Base-by-base conservation (phyloP, 2,797 vertebrate genomes). In the Xenopus petersii region DNA sequence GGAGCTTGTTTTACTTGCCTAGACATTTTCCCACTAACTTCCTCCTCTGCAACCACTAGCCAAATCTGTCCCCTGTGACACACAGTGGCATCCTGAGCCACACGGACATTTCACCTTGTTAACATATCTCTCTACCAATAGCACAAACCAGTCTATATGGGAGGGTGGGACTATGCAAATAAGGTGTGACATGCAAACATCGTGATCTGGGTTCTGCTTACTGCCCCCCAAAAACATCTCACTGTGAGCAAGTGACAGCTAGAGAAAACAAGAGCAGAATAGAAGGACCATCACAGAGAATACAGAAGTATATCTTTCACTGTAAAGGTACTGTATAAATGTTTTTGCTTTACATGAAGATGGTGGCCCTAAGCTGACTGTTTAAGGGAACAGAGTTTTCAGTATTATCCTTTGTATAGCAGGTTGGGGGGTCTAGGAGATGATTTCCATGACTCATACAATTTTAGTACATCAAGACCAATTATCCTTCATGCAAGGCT, bases 201-300 rank as follows among this genome's bases (percentile, higher is more conserved):
- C 66, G 76, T 79, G 76, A 79, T 79, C 76, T 55, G 74, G 71
- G 66, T 74, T 79, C 24, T 79, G 71, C 67, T 70, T 74, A 61
- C 56, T 79, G 61, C 54, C 67, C 75, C 76, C 76, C 61, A 70
- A 79, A 74, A 79, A 12, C 71, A 56, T 56, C 67, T 48, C 49
- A 61, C 66, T 71, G 71, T 70, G 70, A 73, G 58, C 61, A 65
- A 55, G 61, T 30, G 15, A 73, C 24, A 9, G 61, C 64, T n/a
- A 48, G 47, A 36, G 12, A 61, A 54, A 24, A 56, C 24, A 59
- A 71, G 33, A 49, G 21, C 61, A 46, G 60, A 48, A 60, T 0
- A 33, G 64, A 36, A n/a, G 33, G 33, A 77, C 47, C 17, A 30
- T 49, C n/a, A 24, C 17, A 42, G 4, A 64, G 62, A 63, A 68